These are phyloP conservation scores for Novumbra hubbsi DNA, from an alignment of 2,797 vertebrate species.

Conservation along the genomic window DNA sequence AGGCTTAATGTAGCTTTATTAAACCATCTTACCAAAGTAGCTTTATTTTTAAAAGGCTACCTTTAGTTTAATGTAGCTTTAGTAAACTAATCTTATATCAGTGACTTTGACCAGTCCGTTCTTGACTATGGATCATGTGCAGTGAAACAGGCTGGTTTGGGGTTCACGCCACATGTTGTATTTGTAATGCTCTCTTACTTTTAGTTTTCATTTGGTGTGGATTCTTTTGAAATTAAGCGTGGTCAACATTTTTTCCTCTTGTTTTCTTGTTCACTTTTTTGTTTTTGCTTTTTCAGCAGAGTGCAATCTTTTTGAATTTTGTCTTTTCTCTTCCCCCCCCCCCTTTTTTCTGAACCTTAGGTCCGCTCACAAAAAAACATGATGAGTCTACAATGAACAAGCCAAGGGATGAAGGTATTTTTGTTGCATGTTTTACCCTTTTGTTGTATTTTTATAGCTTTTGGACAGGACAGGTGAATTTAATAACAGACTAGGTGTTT, in stretches of 20 bases:
- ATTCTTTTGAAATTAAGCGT: conserved; percentile 35
- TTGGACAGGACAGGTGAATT: conserved; percentile 4
- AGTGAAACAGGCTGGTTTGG: conserved; percentile 56
- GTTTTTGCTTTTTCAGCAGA: conserved; percentile 52
- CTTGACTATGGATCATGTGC: conserved; percentile 54
- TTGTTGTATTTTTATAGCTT: conserved; percentile 58
- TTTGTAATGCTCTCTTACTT: conserved; percentile 38
- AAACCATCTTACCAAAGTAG: no score
- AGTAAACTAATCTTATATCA: no score
- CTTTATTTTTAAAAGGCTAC: no score
- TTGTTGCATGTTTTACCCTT: conserved; percentile 67
- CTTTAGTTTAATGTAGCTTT: no score
- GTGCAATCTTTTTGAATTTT: conserved; percentile 66
- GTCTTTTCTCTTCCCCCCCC: conserved; percentile 69
- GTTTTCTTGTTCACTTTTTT: conserved; percentile 48
- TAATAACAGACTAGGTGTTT: conserved; percentile 24
- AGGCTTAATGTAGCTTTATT: no score
- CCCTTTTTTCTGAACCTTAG: conserved; percentile 79
- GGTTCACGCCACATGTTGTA: conserved; percentile 42
- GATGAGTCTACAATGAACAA: conserved; percentile 90
- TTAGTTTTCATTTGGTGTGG: conserved; percentile 37
- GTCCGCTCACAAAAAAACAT: conserved; percentile 93
- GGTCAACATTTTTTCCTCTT: conserved; percentile 44
- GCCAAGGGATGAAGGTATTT: conserved; percentile 93
- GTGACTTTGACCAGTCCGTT: conserved; percentile 52